Conservation (phyloP, 2,797 vertebrate species). For the Pelobates cultripes region DNA sequence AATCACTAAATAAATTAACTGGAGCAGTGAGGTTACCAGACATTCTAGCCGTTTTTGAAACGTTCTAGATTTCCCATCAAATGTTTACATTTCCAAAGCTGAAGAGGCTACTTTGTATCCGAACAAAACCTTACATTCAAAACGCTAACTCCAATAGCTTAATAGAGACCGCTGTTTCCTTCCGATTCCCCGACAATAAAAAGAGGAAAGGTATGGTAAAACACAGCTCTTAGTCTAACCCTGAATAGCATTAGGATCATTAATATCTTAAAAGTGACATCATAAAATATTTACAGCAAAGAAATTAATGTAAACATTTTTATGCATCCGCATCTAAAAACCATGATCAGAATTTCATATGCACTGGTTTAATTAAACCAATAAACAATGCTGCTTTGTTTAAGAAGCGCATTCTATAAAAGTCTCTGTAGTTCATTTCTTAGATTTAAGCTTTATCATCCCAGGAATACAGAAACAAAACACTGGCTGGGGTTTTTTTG, state of each 20-base stretch:
- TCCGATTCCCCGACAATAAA: too few species aligned
- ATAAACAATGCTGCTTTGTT: slow-evolving; percentile 70
- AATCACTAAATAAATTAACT: slow-evolving; percentile 2
- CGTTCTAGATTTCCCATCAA: too few species aligned
- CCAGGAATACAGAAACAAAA: not conserved
- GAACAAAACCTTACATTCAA: too few species aligned
- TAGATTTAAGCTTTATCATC: not conserved
- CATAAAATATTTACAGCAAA: slow-evolving; percentile 77
- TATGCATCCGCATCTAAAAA: slow-evolving; percentile 63
- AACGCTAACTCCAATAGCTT: too few species aligned
- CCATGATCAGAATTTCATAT: slow-evolving; percentile 64
- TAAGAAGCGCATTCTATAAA: slow-evolving; percentile 44
- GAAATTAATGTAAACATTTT: slow-evolving; percentile 71
- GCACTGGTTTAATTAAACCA: slow-evolving; percentile 76
- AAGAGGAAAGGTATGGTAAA: not conserved
- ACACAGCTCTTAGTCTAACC: not conserved
- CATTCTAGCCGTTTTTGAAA: too few species aligned
- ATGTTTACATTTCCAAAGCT: too few species aligned
- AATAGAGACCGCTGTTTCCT: too few species aligned
- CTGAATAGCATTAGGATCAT: slow-evolving; percentile 63
- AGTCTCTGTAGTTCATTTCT: not conserved
- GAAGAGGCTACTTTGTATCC: too few species aligned
- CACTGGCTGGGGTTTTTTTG: too few species aligned
- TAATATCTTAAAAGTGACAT: slow-evolving; percentile 72
- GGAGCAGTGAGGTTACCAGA: too few species aligned